Evolutionary conservation across 2,113 vertebrate species (phyloP).

Genomic region (Hymenochirus boettgeri): DNA sequence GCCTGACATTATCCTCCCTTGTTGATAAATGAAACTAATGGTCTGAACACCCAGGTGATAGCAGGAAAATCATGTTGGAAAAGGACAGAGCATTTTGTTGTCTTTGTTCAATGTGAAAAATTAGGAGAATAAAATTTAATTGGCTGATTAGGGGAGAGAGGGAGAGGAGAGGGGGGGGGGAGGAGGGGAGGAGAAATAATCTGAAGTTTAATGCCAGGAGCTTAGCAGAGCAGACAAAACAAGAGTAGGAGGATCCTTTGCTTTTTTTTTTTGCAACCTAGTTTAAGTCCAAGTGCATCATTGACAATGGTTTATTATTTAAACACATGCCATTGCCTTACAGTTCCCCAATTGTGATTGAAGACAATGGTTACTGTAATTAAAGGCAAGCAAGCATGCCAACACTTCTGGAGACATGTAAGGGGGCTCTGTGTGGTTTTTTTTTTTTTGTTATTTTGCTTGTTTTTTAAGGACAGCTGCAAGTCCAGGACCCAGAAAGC

Average conservation of each 20-base stretch:
- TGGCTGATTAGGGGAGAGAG: conserved; percentile 89
- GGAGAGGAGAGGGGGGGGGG: no score
- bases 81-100: conserved; percentile 63
- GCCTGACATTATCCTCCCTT: conserved; percentile 78
- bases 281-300: conserved; percentile 82
- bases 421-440: conserved; percentile 82
- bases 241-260: conserved; percentile 69
- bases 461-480: conserved; percentile 98
- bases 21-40: conserved; percentile 84
- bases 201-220: conserved; percentile 87
- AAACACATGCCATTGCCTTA: conserved; percentile 98
- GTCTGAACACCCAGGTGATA: conserved; percentile 97
- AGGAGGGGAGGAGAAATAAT: no score
- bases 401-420: conserved; percentile 98
- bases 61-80: conserved; percentile 84
- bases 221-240: conserved; percentile 83
- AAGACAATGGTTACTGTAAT: conserved; percentile 97
- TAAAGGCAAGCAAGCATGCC: conserved; percentile 97
- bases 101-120: conserved; percentile 86
- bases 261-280: conserved; percentile 76
- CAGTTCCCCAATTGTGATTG: conserved; percentile 97
- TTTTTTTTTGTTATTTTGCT: no score
- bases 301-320: conserved; percentile 97
- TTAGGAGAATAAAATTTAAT: conserved; percentile 96
- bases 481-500: conserved; percentile 79